Base-by-base conservation (phyloP, 2,888 invertebrate genomes). In the Zootermopsis nevadensis region DNA sequence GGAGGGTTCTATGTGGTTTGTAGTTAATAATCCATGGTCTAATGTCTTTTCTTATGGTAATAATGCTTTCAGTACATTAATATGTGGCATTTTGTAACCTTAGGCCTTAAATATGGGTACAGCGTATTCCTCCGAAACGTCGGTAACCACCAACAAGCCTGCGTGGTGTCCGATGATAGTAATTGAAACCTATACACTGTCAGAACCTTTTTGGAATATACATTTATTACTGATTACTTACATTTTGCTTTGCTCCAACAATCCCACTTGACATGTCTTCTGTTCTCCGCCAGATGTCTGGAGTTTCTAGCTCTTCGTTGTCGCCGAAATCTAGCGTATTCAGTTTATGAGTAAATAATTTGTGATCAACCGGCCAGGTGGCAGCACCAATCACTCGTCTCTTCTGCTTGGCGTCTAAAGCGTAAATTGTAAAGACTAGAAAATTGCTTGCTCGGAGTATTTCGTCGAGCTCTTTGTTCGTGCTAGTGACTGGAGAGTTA, bases 281-380 rank as follows among this genome's bases (percentile, higher is more conserved):
- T 80, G 94, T 90, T 35, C 92, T 92, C 86, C 93, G 91, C 94
- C 94, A 94, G 87, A 94, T 91, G 88, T 94, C 94, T 6, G 94
- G 93, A 7, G 94, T 94, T 15, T 93, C 93, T 83, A 92, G 91
- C 83, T 92, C 90, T 84, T 91, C 91, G 27, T 86, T 87, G 76
- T 83, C 89, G 87, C 82, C 86, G 66, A 33, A 79, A 19, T 66
- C 66, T 22, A 19, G 33, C 22, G 79, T 35, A 35, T 33, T 35
- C n/a, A 19, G 53, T 33, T 79, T 79, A n/a, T 79, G 79, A 27
- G 33, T 22, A n/a, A 79, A 79, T 30, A 66, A 27, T 79, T 33
- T 66, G 66, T 79, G 66, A 66, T 94, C 94, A 84, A 94, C 91
- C 86, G 93, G 92, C 89, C 94, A 93, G 2, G 94, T 94, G 8